phyloP scores from a whole-genome alignment of 2,888 invertebrate genomes.

The Mamestra brassicae region DNA sequence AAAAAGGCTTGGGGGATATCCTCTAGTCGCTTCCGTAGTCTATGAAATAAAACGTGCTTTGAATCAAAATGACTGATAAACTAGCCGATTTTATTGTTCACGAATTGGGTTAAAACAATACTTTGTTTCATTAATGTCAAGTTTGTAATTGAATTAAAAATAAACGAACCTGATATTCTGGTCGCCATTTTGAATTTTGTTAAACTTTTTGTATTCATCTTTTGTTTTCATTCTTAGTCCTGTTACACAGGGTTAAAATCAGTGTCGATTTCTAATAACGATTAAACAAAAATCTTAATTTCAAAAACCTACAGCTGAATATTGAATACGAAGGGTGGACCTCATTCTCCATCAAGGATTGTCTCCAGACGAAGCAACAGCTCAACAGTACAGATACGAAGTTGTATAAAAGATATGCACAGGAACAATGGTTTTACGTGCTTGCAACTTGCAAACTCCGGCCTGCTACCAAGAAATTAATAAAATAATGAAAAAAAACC shows the following conservation, averaged over 20 bases:
- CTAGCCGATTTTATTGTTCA: constrained; percentile 13
- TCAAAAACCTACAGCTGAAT: no score
- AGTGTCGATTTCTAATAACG: neutral
- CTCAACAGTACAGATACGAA: no score
- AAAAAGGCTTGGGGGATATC: neutral
- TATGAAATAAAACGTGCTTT: constrained; percentile 20
- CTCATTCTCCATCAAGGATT: no score
- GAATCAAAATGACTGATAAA: constrained; percentile 20
- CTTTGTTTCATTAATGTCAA: constrained; percentile 13
- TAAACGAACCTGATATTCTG: constrained; percentile 1
- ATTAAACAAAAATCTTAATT: neutral
- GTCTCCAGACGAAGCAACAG: no score
- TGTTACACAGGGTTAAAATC: neutral
- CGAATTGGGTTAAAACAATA: constrained; percentile 7
- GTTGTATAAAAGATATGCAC: no score
- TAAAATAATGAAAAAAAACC: no score
- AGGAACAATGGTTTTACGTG: no score
- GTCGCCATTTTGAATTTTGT: neutral
- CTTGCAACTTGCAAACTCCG: no score
- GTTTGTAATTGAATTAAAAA: constrained; percentile 7
- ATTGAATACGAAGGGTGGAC: no score
- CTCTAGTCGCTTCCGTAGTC: neutral
- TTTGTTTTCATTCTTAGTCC: neutral
- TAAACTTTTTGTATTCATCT: neutral
- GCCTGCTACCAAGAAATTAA: no score